These are phyloP conservation scores for Diaprepes abbreviatus DNA, from an alignment of 2,888 invertebrate genomes.

Conservation along the genomic window DNA sequence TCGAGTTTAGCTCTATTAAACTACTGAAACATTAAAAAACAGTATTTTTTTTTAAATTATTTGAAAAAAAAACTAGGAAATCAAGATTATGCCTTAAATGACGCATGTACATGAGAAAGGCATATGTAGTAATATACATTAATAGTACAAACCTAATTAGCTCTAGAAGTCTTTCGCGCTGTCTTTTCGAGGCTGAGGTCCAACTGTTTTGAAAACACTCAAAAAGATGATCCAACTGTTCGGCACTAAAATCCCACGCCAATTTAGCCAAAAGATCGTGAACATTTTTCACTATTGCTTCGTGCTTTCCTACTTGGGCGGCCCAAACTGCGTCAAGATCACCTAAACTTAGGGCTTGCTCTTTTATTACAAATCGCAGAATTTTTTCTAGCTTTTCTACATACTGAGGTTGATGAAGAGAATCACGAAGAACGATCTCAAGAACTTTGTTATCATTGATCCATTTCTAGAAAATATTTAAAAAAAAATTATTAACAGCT, in stretches of 20 bases:
- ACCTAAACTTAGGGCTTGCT: constrained; percentile 87
- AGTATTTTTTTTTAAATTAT: too few relatives aligned
- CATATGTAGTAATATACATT: too few relatives aligned
- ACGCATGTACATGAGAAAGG: too few relatives aligned
- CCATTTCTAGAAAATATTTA: constrained; percentile 83
- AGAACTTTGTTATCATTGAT: constrained; percentile 95
- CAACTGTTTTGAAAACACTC: constrained; percentile 95
- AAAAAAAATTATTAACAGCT: too few relatives aligned
- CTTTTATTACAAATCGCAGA: constrained; percentile 96
- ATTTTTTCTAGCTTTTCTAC: constrained; percentile 98
- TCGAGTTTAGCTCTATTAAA: too few relatives aligned
- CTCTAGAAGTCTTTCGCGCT: constrained; percentile 94
- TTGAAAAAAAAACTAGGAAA: too few relatives aligned
- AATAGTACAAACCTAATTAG: constrained; percentile 72
- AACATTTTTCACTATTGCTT: constrained; percentile 97
- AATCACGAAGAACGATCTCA: constrained; percentile 94
- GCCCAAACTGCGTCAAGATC: constrained; percentile 98
- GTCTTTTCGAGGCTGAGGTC: constrained; percentile 96
- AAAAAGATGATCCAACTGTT: constrained; percentile 96
- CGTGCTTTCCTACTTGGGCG: constrained; percentile 97
- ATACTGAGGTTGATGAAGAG: constrained; percentile 97
- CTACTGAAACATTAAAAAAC: too few relatives aligned
- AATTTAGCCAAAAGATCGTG: constrained; percentile 96
- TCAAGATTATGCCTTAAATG: too few relatives aligned
- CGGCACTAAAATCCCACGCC: constrained; percentile 98